Conservation (phyloP, 2,113 vertebrate species). For the Notarius lentiginosus region DNA sequence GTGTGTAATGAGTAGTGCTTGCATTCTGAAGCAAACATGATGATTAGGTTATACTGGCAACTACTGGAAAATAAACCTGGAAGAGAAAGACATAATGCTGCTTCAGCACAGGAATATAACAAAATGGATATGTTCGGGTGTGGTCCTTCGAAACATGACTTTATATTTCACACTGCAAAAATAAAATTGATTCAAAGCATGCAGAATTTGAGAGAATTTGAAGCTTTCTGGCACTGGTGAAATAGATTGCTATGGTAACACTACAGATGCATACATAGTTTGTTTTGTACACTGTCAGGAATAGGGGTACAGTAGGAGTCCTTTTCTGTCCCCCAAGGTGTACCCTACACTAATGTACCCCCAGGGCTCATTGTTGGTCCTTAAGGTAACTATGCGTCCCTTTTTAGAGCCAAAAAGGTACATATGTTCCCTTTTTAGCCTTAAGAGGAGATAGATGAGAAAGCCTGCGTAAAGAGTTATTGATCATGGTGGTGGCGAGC, state of each 20-base stretch:
- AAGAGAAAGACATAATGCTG: background rate
- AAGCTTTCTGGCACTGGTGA: background rate
- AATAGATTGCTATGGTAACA: conserved; percentile 23
- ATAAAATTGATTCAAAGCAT: background rate
- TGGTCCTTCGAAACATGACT: background rate
- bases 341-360: too few relatives aligned
- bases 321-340: too few relatives aligned
- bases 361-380: too few relatives aligned
- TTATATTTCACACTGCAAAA: conserved; percentile 13
- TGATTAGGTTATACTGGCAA: background rate
- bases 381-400: too few relatives aligned
- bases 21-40: background rate
- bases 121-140: background rate
- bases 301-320: too few relatives aligned
- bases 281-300: background rate
- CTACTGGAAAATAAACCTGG: background rate
- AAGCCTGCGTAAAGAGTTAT: too few relatives aligned
- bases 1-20: background rate
- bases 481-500: too few relatives aligned
- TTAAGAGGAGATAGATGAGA: too few relatives aligned
- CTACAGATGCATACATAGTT: background rate
- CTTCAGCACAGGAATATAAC: background rate
- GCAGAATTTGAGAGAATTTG: background rate
- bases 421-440: too few relatives aligned
- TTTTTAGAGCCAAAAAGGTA: too few relatives aligned